These are phyloP conservation scores for Sphecodes monilicornis DNA, from an alignment of 2,888 invertebrate species.

Conservation along the genomic window DNA sequence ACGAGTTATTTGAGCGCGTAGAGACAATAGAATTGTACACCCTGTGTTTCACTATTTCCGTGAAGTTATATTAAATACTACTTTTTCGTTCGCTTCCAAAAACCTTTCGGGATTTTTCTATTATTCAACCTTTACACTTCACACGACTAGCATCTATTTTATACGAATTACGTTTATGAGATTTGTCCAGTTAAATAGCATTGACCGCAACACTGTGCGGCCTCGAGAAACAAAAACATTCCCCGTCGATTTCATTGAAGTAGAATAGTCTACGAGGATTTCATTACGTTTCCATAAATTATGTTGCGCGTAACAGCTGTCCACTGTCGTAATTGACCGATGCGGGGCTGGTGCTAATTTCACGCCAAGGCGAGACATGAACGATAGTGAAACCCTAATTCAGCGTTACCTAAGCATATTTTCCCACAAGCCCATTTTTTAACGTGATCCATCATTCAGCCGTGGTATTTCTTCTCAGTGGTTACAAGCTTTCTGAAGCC, in stretches of 20 bases:
- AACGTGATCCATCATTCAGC: constrained; percentile 70
- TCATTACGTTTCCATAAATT: constrained; percentile 13
- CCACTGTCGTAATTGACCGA: background rate
- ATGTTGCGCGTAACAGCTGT: constrained; percentile 1
- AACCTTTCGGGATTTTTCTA: no score
- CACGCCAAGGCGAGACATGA: constrained; percentile 48
- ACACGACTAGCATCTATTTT: no score
- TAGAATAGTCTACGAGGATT: background rate
- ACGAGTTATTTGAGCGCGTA: no score
- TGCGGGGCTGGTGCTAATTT: constrained; percentile 31
- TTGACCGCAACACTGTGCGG: no score
- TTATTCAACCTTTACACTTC: no score
- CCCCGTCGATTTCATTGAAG: background rate
- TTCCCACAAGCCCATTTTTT: constrained; percentile 72
- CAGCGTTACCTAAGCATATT: constrained; percentile 72
- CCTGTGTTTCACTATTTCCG: no score
- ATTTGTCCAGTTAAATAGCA: no score
- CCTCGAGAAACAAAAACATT: background rate
- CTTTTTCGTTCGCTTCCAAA: no score
- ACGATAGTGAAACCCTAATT: constrained; percentile 56
- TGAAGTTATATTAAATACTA: no score
- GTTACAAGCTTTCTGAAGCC: constrained; percentile 78
- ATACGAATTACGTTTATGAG: no score
- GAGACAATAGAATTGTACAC: no score
- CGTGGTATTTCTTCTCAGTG: constrained; percentile 72